Evolutionary conservation across 1,140 invertebrate species (phyloP).

Genomic region (Bombus consobrinus): DNA sequence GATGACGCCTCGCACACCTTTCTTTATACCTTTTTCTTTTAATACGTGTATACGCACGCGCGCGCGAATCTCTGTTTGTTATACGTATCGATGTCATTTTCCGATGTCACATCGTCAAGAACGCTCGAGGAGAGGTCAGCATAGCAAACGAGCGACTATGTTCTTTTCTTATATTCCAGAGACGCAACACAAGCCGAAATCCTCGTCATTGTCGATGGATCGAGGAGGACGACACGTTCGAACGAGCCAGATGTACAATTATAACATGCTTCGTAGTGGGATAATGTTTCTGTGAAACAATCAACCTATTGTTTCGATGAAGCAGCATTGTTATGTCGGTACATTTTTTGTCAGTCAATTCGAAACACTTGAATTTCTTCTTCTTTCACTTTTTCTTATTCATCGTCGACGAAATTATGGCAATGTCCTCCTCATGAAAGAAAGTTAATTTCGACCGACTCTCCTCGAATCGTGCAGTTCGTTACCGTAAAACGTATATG

Average conservation of each 20-base stretch:
- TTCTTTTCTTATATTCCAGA: conserved; percentile 7
- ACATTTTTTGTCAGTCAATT: not conserved
- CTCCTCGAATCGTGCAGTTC: conserved; percentile 67
- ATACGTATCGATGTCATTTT: conserved; percentile 29
- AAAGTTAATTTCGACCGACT: conserved; percentile 47
- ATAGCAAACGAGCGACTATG: conserved; percentile 35
- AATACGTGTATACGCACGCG: not conserved
- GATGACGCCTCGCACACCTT: conserved; percentile 4
- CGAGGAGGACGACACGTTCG: conserved; percentile 49
- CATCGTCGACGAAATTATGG: conserved; percentile 52
- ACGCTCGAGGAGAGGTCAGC: conserved; percentile 61
- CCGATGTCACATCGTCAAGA: conserved; percentile 45
- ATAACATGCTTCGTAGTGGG: not conserved
- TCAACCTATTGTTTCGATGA: not conserved
- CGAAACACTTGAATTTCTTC: not conserved
- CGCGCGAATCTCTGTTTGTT: conserved; percentile 16
- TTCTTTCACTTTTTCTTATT: not conserved
- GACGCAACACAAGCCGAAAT: conserved; percentile 44
- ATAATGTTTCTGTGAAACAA: not conserved
- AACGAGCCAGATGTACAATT: conserved; percentile 1
- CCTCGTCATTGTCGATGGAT: conserved; percentile 34
- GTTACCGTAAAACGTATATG: conserved; percentile 69
- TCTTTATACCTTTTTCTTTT: conserved; percentile 13
- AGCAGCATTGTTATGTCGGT: not conserved
- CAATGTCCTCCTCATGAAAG: conserved; percentile 60